Base-by-base conservation (phyloP, 2,113 vertebrate genomes). In the Aptenodytes forsteri region DNA sequence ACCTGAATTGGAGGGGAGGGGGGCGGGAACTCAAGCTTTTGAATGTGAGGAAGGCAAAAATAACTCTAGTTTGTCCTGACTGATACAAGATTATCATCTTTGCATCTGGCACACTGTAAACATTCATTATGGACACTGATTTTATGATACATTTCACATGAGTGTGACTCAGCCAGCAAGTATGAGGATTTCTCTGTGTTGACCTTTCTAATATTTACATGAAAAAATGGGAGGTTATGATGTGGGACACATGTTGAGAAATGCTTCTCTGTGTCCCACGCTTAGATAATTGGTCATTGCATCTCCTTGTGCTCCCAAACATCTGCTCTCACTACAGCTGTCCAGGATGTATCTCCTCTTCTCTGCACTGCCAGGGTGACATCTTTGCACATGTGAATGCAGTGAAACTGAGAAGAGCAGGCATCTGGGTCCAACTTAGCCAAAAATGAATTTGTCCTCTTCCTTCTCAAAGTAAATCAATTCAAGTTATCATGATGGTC, bases 171-270 rank as follows among this genome's bases (percentile, higher is more conserved):
- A 96, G 70, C 26, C 75, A 82, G 30, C 50, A 90, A 93, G 38
- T 52, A 90, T 80, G 91, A 97, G 42, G 56, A 73, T 89, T 96
- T 86, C 36, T 56, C 66, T 81, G 12, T 90, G 56, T 87, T 97
- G 87, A 89, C 70, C 75, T 95, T 94, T 92, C 69, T 89, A 91
- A 79, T 94, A 91, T 90, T 94, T 96, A 91, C 81, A 85, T 69
- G 77, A 83, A 90, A 96, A 93, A 87, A 77, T 36, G 22, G 65
- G 73, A 94, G 87, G 62, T 91, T 93, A 55, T 59, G 72, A 76
- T 96, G 81, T 79, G 65, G 69, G 69, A 92, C 81, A 87, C 46
- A 27, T 89, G 78, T 87, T 95, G 61, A 83, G 73, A 91, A 93
- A 91, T 58, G 44, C 54, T 87, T 64, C 50, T 93, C 38, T 49